Base-by-base conservation (phyloP, 2,113 vertebrate species). In the Acrocephalus kingi region DNA sequence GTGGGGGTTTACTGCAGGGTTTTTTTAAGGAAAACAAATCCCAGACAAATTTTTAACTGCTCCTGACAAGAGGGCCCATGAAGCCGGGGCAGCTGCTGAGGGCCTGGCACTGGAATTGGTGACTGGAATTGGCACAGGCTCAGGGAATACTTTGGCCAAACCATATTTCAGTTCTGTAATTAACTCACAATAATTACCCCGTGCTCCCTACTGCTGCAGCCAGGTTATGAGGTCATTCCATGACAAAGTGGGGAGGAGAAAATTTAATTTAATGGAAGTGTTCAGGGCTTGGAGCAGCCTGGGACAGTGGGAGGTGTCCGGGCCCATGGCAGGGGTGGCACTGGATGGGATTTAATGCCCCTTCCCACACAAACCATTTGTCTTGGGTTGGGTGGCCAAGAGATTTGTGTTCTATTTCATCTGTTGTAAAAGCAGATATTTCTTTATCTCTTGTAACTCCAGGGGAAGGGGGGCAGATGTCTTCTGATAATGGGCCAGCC, bases 1-100 rank as follows among this genome's bases (percentile, higher is more conserved):
- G 18, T 18, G 22, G 18, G 3, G 5, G 1, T 22, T 37, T 51
- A 19, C 4, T 31, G 22, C 37, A 8, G 7, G 7, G 0, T 1
- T n/a, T 52, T 58, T 71, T 7, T 20, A 45, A 15, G 19, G 24
- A 67, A 66, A 75, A 13, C 11, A 77, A 64, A 45, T 11, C 25
- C 5, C n/a, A 64, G 56, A 21, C 56, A 54, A 14, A 48, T 43
- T 78, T 45, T 43, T 2, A 43, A 7, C 30, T 73, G 15, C 25
- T 81, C 33, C 4, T 72, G n/a, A 48, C 30, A 52, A 43, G 35
- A 52, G 63, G 6, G 43, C 12, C 43, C 46, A 8, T 37, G 77
- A 23, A 85, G 30, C 74, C 89, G 48, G 27, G 62, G 37, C 71
- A 63, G 81, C 82, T 87, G 81, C 84, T 56, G 74, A 79, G 74